phyloP scores from a whole-genome alignment of 2,113 vertebrate genomes.

The Centropus bengalensis region DNA sequence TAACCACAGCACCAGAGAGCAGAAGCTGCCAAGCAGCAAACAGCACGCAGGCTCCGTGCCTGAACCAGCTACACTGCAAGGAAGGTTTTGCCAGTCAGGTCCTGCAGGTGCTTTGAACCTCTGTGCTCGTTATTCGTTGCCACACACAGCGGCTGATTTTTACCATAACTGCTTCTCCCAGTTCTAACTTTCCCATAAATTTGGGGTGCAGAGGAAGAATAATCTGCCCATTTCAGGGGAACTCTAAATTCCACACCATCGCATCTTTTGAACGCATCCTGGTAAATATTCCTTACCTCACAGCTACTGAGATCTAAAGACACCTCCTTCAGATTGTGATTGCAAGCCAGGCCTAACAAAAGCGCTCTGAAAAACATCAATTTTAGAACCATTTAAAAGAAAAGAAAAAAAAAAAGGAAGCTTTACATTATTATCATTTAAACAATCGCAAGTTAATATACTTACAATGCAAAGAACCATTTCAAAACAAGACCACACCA shows the following conservation, averaged over 20 bases:
- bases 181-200: not conserved
- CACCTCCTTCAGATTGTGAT: constrained; percentile 90
- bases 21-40: not conserved
- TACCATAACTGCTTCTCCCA: not conserved
- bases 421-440: not conserved
- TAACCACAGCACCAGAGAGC: not conserved
- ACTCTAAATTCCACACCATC: not conserved
- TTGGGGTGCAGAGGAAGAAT: not conserved
- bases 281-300: constrained; percentile 83
- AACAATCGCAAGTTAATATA: not conserved
- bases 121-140: not conserved
- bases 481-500: not conserved
- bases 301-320: constrained; percentile 95
- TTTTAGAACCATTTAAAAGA: constrained; percentile 13
- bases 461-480: not conserved
- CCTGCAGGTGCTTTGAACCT: not conserved
- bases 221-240: not conserved
- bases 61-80: not conserved
- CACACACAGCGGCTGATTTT: not conserved
- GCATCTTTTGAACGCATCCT: constrained; percentile 11
- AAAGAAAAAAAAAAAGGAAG: not conserved
- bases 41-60: not conserved
- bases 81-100: not conserved
- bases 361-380: constrained; percentile 84
- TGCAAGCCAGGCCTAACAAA: constrained; percentile 93